Base-by-base conservation (phyloP, 37 sponge, comb jelly and placozoan genomes). In the Ephydatia muelleri region DNA sequence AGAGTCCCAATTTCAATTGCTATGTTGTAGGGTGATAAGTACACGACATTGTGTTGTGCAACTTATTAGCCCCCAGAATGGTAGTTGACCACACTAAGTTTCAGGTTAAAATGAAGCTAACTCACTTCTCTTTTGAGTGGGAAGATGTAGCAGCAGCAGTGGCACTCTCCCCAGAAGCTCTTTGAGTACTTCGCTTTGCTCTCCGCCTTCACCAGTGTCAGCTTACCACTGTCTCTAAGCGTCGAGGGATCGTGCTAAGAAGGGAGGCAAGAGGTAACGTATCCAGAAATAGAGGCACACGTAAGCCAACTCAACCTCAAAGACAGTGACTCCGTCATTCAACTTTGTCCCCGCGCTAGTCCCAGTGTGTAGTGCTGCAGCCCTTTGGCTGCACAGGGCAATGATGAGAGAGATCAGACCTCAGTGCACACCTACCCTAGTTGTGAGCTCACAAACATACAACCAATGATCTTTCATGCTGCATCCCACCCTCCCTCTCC, bases 111-210 rank as follows among this genome's bases (percentile, higher is more conserved):
- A n/a, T n/a, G n/a, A n/a, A n/a, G 43, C 16, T 1, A 57, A 57
- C 57, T 57, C 57, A 57, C 57, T 57, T 57, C 57, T 57, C 57
- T 57, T 57, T 57, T 57, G 57, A 57, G 57, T 57, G 57, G 57
- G 57, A 57, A 57, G 57, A 57, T 57, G 57, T 11, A 14, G 47
- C 47, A 4, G 8, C 8, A 8, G 57, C 16, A 57, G 57, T 57
- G n/a, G n/a, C n/a, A 14, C 57, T 57, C 57, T 57, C 57, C 57
- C 9, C 1, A 11, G 57, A 57, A 57, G 57, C 57, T 14, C 16
- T 57, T 14, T 14, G 57, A 21, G 57, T 21, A 57, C 57, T 57
- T 57, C 19, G n/a, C 19, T 57, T 57, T 57, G 57, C 19, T 14
- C 1, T 57, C 57, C 16, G 57, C 57, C 57, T 57, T 57, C 57